These are phyloP conservation scores for Pogonocichla stellata DNA, from an alignment of 2,113 vertebrate species.

Conservation along the genomic window DNA sequence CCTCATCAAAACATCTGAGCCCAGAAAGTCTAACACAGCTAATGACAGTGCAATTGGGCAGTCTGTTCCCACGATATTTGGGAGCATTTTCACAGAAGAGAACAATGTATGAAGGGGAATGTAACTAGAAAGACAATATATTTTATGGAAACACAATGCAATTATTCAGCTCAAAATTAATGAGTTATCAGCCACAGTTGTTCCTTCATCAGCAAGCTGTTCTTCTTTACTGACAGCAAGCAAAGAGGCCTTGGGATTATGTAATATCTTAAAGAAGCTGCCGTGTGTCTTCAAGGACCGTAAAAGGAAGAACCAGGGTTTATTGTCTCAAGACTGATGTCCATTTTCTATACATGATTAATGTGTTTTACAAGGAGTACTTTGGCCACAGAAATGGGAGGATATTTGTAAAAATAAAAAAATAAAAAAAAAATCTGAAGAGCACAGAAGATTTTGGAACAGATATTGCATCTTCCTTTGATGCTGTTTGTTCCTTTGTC, in stretches of 20 bases:
- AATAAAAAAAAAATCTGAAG: neutral
- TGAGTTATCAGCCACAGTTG: neutral
- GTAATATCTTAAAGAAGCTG: neutral
- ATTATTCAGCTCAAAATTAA: slow-evolving; percentile 14
- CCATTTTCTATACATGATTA: neutral
- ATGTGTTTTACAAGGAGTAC: neutral
- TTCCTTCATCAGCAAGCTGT: neutral
- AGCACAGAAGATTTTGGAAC: neutral
- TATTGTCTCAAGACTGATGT: neutral
- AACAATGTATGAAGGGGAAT: neutral
- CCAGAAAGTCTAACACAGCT: neutral
- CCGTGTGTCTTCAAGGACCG: neutral
- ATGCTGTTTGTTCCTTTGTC: neutral
- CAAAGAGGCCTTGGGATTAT: neutral
- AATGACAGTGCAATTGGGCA: neutral
- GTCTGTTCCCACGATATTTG: neutral
- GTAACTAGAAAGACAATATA: neutral
- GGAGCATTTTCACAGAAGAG: neutral
- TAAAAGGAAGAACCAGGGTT: neutral
- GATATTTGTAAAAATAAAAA: neutral
- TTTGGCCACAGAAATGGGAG: neutral
- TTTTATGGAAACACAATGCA: neutral
- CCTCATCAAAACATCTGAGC: neutral
- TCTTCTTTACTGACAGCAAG: neutral
- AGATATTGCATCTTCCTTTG: neutral